Evolutionary conservation across 2,888 invertebrate genomes (phyloP).

Genomic region (Melanophora roralis): DNA sequence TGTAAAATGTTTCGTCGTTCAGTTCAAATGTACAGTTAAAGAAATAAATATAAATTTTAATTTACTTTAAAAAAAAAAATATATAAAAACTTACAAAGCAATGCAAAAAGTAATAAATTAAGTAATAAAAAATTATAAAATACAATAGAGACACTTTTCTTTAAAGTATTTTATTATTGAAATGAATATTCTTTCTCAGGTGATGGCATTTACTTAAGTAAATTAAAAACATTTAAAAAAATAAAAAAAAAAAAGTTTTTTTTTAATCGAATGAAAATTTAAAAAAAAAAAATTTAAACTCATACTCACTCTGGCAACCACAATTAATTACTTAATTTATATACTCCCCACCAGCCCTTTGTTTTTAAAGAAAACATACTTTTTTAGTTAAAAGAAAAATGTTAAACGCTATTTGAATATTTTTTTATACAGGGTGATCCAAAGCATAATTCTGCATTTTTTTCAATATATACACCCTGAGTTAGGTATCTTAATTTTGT

Average conservation of each 20-base stretch:
- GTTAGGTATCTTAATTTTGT: too few relatives aligned
- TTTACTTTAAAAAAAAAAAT: constrained; percentile 38
- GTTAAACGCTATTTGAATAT: neutral
- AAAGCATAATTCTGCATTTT: neutral
- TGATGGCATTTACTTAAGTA: constrained; percentile 72
- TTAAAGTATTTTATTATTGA: constrained; percentile 59
- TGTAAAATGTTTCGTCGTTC: constrained; percentile 58
- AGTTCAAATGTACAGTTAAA: constrained; percentile 64
- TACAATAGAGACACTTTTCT: constrained; percentile 55
- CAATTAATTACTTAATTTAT: constrained; percentile 39
- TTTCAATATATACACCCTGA: too few relatives aligned
- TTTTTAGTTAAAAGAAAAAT: neutral
- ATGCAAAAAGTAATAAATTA: constrained; percentile 29
- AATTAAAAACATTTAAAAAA: constrained; percentile 45
- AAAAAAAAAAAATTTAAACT: constrained; percentile 49
- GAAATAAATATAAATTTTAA: constrained; percentile 40
- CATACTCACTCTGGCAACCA: neutral
- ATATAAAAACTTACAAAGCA: constrained; percentile 47
- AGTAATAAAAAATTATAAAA: constrained; percentile 25
- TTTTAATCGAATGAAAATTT: constrained; percentile 45
- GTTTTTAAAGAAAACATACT: neutral
- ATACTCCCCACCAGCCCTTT: constrained; percentile 28
- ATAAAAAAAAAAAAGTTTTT: constrained; percentile 49
- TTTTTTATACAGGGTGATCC: neutral
- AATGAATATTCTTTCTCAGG: constrained; percentile 74